Evolutionary conservation across 2,797 vertebrate species (phyloP).

Genomic region (Pipistrellus pygmaeus): DNA sequence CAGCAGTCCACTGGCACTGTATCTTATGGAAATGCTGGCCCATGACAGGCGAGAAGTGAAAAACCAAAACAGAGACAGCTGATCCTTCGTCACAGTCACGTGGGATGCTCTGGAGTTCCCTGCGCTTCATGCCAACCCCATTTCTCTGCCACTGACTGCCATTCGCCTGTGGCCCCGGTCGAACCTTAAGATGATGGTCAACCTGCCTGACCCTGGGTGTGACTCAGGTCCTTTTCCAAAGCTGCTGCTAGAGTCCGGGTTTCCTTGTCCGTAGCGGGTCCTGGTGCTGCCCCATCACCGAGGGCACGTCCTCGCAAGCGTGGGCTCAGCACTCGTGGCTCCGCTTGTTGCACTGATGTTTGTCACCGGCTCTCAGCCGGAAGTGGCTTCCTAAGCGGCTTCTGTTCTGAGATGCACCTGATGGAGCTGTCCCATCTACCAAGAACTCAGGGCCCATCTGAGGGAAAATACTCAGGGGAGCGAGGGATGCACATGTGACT

Average conservation of each 20-base stretch:
- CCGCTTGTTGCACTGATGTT: not conserved
- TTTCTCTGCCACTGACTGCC: too few species aligned
- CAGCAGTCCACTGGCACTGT: not conserved
- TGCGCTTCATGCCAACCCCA: too few species aligned
- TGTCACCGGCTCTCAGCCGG: not conserved
- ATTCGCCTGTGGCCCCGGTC: too few species aligned
- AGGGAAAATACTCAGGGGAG: not conserved
- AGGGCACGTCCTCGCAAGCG: not conserved
- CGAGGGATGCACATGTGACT: not conserved
- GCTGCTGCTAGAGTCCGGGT: not conserved
- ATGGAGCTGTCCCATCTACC: not conserved
- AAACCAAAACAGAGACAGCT: not conserved
- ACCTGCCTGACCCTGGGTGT: too few species aligned
- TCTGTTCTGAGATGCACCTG: not conserved
- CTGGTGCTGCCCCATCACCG: rapidly evolving
- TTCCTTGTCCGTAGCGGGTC: not conserved
- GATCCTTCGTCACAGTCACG: not conserved
- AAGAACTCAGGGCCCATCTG: not conserved
- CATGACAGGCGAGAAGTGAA: not conserved
- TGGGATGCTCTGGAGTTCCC: not conserved
- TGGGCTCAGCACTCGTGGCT: rapidly evolving
- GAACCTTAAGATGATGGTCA: too few species aligned
- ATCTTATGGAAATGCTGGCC: not conserved
- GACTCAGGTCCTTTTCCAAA: not conserved
- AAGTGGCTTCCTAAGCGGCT: not conserved